Evolutionary conservation across 2,113 vertebrate genomes (phyloP).

Genomic region (Oryzias melastigma): DNA sequence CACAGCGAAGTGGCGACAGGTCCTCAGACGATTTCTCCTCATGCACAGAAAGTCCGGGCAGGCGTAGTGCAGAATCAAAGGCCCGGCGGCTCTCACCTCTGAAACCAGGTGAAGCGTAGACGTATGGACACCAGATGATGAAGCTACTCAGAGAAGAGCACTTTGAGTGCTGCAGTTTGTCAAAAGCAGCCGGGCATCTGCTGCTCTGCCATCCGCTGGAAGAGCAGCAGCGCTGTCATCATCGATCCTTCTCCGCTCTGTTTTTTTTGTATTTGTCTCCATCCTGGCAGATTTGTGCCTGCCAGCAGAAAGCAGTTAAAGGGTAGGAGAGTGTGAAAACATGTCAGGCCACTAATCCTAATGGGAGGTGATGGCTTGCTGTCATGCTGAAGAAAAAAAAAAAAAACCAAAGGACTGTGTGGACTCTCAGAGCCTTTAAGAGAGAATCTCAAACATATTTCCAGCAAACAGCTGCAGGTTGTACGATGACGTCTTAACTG

Average conservation of each 20-base stretch:
- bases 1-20: no score
- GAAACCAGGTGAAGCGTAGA: constrained; percentile 11
- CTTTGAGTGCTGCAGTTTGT: constrained; percentile 21
- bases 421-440: constrained; percentile 39
- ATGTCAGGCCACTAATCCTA: constrained; percentile 72
- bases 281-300: constrained; percentile 41
- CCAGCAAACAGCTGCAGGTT: constrained; percentile 25
- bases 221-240: constrained; percentile 11
- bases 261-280: constrained; percentile 3
- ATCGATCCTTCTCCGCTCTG: background rate
- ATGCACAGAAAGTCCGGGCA: constrained; percentile 8
- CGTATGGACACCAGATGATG: no score
- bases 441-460: constrained; percentile 51
- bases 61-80: background rate
- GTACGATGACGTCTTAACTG: no score
- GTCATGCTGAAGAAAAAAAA: constrained; percentile 71
- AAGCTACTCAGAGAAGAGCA: no score
- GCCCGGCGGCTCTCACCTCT: constrained; percentile 3
- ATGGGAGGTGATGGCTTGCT: constrained; percentile 69
- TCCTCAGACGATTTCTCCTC: constrained; percentile 5
- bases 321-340: constrained; percentile 67
- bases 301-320: constrained; percentile 47
- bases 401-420: constrained; percentile 64
- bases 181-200: constrained; percentile 40
- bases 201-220: constrained; percentile 17